phyloP scores from a whole-genome alignment of 2,797 vertebrate genomes.

The Agapornis canus region DNA sequence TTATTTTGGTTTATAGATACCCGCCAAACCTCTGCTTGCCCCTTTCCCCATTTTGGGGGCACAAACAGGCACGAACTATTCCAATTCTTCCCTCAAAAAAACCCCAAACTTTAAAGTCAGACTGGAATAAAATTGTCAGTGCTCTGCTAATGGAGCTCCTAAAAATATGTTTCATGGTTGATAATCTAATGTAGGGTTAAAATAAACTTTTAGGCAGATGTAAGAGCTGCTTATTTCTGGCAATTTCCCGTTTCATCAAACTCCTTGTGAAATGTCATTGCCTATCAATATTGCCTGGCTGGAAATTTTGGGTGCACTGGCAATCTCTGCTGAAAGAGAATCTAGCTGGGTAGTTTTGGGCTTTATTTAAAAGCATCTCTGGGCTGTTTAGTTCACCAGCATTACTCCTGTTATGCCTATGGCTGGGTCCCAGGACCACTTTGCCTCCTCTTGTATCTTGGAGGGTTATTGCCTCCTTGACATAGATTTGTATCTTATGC shows the following conservation, averaged over 20 bases:
- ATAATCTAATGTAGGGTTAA: slow-evolving; percentile 34
- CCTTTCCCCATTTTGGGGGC: not conserved
- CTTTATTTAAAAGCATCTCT: not conserved
- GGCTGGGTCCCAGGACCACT: too few relatives aligned
- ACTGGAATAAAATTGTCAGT: not conserved
- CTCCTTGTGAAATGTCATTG: not conserved
- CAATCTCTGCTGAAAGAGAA: not conserved
- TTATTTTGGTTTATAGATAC: not conserved
- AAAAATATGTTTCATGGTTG: not conserved
- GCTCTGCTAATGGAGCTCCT: not conserved
- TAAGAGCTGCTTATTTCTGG: slow-evolving; percentile 29
- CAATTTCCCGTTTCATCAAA: not conserved
- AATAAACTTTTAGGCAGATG: slow-evolving; percentile 17
- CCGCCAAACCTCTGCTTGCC: not conserved
- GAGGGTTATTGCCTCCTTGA: not conserved
- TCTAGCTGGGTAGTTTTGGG: too few relatives aligned
- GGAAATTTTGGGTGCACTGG: not conserved
- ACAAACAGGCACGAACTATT: not conserved
- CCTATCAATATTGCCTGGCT: not conserved
- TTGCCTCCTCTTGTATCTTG: not conserved
- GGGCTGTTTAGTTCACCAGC: not conserved
- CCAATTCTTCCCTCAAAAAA: not conserved
- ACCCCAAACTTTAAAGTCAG: not conserved
- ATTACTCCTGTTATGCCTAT: not conserved
- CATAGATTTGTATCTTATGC: not conserved